Base-by-base conservation (phyloP, 1,140 invertebrate species). In the Drosophila parvula region DNA sequence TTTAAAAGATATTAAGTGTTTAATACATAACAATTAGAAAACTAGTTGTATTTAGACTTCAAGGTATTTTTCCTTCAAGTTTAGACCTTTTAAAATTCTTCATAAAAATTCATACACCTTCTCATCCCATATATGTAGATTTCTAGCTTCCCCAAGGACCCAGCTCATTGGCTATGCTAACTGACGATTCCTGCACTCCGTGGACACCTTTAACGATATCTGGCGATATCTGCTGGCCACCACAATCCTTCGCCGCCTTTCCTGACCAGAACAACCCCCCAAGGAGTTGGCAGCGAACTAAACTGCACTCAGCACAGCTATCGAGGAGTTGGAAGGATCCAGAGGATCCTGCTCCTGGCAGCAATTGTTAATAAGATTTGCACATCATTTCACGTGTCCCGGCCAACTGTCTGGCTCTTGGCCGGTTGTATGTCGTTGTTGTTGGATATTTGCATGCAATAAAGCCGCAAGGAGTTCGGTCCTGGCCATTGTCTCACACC, bases 321-420 rank as follows among this genome's bases (percentile, higher is more conserved):
- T 34, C 41, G 30, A n/a, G 38, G 14, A 51, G 38, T 9, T 12
- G 40, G 38, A 43, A 18, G 16, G 16, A 32, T 56, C 57, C 53
- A 45, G 34, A 45, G 45, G 48, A 40, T 50, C 40, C 75, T 86
- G 82, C 64, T 79, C 47, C 58, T 86, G 82, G 82, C 83, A 86
- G 71, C 83, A 86, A 86, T 85, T 88, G 82, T 86, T 88, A 86
- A 86, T 86, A 85, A 85, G 82, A 85, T 85, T 85, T 85, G 82
- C 82, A 85, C 82, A 86, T 85, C 82, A 85, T 85, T 86, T 86
- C 83, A 86, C 82, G 82, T 88, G 82, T 86, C 83, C 68, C 79
- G 68, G 30, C 75, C 83, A 88, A 86, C 59, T 82, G 75, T 63
- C 81, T 81, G 63, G 32, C 58, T 48, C 45, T 51, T 51, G 75